phyloP scores from a whole-genome alignment of 1,140 invertebrate species.

The Chionoecetes opilio region DNA sequence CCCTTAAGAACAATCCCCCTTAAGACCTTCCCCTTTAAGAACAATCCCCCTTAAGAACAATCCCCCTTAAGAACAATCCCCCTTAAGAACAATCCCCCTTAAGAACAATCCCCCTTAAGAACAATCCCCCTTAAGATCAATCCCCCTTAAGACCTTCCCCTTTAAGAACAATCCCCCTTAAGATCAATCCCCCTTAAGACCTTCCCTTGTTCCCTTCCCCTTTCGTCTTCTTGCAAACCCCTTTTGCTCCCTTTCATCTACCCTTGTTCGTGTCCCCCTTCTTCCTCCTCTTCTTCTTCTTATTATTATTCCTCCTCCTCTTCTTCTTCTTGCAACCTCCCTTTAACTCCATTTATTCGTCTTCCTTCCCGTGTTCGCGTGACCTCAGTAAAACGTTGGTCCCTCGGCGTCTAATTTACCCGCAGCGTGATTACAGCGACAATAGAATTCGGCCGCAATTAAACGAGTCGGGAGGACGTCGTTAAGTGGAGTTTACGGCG shows the following conservation, averaged over 20 bases:
- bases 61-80: too few species aligned
- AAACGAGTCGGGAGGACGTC: conserved; percentile 36
- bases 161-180: too few species aligned
- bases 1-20: too few species aligned
- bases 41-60: too few species aligned
- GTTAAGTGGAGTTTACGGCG: conserved; percentile 33
- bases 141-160: too few species aligned
- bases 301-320: neutral
- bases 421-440: conserved; percentile 58
- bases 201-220: neutral
- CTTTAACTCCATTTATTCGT: neutral
- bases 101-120: too few species aligned
- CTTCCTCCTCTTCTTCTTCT: neutral
- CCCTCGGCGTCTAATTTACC: conserved; percentile 37
- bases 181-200: too few species aligned
- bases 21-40: too few species aligned
- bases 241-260: neutral
- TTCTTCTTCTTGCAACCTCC: neutral
- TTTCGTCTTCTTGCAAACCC: neutral
- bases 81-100: too few species aligned
- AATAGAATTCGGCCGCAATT: conserved; percentile 59
- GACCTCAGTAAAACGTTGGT: conserved; percentile 14
- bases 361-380: neutral
- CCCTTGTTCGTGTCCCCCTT: neutral
- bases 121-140: too few species aligned